Evolutionary conservation across 2,888 invertebrate species (phyloP).

Genomic region (Argyra leucocephala): DNA sequence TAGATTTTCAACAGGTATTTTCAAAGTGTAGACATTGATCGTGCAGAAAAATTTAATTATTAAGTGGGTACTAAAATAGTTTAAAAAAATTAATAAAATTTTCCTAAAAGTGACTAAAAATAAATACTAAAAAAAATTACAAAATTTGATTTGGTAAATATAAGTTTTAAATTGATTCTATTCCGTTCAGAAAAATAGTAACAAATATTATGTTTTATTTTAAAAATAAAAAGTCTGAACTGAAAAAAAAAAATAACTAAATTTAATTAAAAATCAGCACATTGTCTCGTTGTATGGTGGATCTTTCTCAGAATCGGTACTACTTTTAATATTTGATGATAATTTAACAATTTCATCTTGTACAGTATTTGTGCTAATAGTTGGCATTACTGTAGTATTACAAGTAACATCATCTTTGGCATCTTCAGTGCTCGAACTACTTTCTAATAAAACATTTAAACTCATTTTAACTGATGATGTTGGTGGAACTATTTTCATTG

Average conservation of each 20-base stretch:
- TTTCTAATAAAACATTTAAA: constrained; percentile 42
- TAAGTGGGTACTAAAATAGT: too few species aligned
- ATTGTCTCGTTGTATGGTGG: constrained; percentile 44
- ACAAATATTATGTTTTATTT: neutral
- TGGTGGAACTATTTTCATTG: constrained; percentile 11
- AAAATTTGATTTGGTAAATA: neutral
- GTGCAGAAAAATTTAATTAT: too few species aligned
- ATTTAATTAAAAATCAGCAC: constrained; percentile 36
- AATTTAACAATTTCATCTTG: constrained; percentile 44
- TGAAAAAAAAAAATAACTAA: neutral
- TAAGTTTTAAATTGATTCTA: neutral
- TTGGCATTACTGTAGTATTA: constrained; percentile 35
- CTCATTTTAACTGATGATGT: constrained; percentile 29
- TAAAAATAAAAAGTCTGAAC: neutral
- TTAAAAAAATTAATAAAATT: too few species aligned
- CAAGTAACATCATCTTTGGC: constrained; percentile 34
- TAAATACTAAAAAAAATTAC: neutral
- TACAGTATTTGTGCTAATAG: constrained; percentile 42
- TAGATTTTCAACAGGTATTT: too few species aligned
- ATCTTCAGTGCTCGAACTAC: constrained; percentile 44
- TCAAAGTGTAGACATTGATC: too few species aligned
- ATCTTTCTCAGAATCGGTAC: constrained; percentile 44
- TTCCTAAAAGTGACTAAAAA: too few species aligned
- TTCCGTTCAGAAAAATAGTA: neutral
- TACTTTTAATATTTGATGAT: constrained; percentile 43